Percentiles rank a stretch among this genome's conserved stretches.
Conservation (phyloP, 2,888 invertebrate genomes). For the Gymnosoma rotundatum region DNA sequence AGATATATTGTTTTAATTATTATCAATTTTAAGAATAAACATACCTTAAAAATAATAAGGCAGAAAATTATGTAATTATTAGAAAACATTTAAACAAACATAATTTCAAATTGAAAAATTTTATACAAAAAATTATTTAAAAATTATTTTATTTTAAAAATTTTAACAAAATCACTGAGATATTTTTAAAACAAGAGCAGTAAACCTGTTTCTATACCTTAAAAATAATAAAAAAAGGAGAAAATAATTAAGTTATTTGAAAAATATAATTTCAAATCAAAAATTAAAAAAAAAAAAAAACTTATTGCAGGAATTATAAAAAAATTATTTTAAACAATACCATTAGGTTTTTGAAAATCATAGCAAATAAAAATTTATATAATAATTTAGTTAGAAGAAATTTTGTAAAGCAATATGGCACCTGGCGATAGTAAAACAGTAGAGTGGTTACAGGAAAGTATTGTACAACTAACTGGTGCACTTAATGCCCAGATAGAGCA, state of each 20-base stretch:
- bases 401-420: conserved; percentile 10
- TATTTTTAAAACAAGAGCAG: too few relatives aligned
- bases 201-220: too few relatives aligned
- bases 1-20: too few relatives aligned
- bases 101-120: background rate
- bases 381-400: background rate
- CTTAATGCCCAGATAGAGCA: conserved; percentile 29
- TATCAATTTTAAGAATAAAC: too few relatives aligned
- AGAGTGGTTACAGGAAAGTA: background rate
- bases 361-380: background rate
- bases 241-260: background rate
- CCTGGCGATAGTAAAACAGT: background rate
- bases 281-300: too few relatives aligned
- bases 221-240: too few relatives aligned
- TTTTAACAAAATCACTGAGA: background rate
- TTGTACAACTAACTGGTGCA: conserved; percentile 23
- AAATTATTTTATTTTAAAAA: too few relatives aligned
- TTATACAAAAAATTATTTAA: background rate
- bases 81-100: background rate
- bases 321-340: too few relatives aligned
- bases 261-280: background rate
- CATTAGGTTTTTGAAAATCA: too few relatives aligned
- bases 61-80: background rate
- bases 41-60: too few relatives aligned
- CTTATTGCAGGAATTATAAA: too few relatives aligned